phyloP scores from a whole-genome alignment of 2,888 invertebrate genomes.

The Melieria picta region DNA sequence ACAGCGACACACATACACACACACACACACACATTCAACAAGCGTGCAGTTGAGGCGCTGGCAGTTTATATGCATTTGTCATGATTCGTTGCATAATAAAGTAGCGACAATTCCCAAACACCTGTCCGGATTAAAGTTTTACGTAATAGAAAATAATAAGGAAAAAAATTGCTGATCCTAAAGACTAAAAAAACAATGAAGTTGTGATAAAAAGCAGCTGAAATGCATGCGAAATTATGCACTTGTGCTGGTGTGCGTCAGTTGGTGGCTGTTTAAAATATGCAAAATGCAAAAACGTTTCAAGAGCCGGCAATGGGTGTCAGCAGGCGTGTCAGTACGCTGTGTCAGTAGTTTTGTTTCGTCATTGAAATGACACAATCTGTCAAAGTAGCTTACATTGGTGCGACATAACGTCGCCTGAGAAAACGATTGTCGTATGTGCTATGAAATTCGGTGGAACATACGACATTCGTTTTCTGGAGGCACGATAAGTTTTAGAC shows the following conservation, averaged over 20 bases:
- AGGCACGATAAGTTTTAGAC: no score
- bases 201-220: neutral
- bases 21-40: neutral
- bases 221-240: neutral
- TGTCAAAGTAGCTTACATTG: no score
- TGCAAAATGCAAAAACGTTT: neutral
- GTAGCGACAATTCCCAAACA: constrained; percentile 25
- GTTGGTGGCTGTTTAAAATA: neutral
- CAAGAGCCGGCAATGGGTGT: neutral
- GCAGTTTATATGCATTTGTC: constrained; percentile 29
- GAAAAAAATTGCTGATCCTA: neutral
- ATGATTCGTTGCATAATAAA: constrained; percentile 20
- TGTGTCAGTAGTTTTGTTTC: no score
- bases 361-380: no score
- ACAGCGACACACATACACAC: neutral
- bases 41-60: neutral
- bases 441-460: no score
- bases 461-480: no score
- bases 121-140: constrained; percentile 31
- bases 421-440: no score
- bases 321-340: neutral
- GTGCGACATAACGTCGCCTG: no score
- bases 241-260: neutral
- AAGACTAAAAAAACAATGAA: neutral
- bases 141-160: constrained; percentile 17